Evolutionary conservation across 30 jellyfish, hydroid and myxozoan species (phyloP).

Genomic region (Cassiopea xamachana): DNA sequence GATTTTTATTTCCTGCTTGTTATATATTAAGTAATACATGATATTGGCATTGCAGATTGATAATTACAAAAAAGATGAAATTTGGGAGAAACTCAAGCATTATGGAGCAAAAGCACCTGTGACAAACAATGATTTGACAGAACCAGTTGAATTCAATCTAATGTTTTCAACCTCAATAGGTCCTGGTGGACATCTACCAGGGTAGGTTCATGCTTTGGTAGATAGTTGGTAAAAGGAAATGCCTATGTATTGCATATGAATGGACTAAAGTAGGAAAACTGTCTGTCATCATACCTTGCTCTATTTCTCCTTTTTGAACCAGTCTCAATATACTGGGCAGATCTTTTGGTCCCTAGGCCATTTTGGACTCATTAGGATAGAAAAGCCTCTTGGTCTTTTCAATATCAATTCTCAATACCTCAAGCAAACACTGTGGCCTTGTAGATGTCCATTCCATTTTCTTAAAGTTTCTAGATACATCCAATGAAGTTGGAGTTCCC

Average conservation of each 20-base stretch:
- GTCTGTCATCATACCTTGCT: not conserved
- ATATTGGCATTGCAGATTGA: conserved; percentile 64
- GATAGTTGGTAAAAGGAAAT: not conserved
- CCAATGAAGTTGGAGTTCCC: too few relatives aligned
- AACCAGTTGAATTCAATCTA: conserved; percentile 95
- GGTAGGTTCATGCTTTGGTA: conserved; percentile 35
- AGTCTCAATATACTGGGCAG: not conserved
- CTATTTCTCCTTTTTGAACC: too few relatives aligned
- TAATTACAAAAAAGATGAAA: conserved; percentile 84
- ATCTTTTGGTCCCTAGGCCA: not conserved
- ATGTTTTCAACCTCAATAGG: conserved; percentile 99
- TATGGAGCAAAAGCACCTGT: conserved; percentile 96
- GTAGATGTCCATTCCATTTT: too few relatives aligned
- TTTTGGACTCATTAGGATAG: too few relatives aligned
- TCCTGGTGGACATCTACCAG: conserved; percentile 96
- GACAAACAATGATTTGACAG: conserved; percentile 91
- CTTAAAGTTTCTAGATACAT: too few relatives aligned
- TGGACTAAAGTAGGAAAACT: not conserved
- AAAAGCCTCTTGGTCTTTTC: too few relatives aligned
- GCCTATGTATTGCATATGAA: not conserved
- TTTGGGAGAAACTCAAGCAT: conserved; percentile 86
- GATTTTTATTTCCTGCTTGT: too few relatives aligned
- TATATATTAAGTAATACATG: too few relatives aligned
- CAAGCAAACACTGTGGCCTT: too few relatives aligned
- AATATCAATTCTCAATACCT: too few relatives aligned